Conservation (phyloP, 1,140 invertebrate species). For the Philaenus spumarius region DNA sequence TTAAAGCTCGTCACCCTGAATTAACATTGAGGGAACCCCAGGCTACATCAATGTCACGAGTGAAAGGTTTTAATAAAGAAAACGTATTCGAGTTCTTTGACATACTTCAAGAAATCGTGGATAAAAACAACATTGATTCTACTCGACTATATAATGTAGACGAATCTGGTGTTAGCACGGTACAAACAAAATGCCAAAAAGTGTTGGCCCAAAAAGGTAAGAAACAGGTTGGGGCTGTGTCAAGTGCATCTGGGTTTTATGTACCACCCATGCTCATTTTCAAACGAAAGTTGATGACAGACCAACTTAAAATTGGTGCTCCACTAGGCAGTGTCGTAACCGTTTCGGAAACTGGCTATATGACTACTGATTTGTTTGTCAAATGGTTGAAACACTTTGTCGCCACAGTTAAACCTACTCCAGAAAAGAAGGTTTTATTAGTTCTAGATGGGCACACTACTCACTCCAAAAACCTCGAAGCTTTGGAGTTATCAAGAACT, state of each 20-base stretch:
- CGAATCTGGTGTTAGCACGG: conserved; percentile 38
- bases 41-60: neutral
- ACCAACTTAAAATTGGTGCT: too few relatives aligned
- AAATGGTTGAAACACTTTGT: conserved; percentile 33
- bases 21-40: neutral
- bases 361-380: conserved; percentile 33
- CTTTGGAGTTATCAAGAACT: conserved; percentile 22
- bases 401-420: conserved; percentile 17
- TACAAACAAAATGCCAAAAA: conserved; percentile 29
- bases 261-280: conserved; percentile 41
- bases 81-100: neutral
- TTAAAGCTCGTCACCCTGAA: neutral
- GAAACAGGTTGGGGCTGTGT: conserved; percentile 2
- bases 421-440: conserved; percentile 30
- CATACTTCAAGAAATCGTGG: neutral
- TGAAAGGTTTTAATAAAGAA: neutral
- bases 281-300: too few relatives aligned
- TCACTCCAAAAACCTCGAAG: conserved; percentile 31
- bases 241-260: conserved; percentile 28
- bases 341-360: conserved; percentile 34
- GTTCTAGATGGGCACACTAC: conserved; percentile 33
- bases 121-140: neutral
- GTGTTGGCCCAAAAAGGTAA: conserved; percentile 13
- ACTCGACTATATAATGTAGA: conserved; percentile 37
- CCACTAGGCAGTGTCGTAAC: too few relatives aligned